These are phyloP conservation scores for Upupa epops DNA, from an alignment of 2,113 vertebrate genomes.

Conservation along the genomic window DNA sequence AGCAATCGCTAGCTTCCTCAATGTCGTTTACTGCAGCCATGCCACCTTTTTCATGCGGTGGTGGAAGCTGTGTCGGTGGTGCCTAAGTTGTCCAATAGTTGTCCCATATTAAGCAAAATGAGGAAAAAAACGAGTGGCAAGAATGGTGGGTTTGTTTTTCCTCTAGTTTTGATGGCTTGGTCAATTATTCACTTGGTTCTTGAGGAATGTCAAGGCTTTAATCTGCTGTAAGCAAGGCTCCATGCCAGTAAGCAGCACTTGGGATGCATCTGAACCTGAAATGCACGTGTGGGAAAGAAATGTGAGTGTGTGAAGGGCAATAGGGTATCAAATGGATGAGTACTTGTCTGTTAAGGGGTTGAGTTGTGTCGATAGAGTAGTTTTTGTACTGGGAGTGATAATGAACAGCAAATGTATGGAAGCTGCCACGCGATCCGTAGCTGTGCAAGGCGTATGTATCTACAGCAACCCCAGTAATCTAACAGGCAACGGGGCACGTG, in stretches of 20 bases:
- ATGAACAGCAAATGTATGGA: not conserved
- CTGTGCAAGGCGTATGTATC: not conserved
- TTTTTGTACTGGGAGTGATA: not conserved
- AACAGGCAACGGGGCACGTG: too few relatives aligned
- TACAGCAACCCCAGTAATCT: not conserved
- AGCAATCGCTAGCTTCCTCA: not conserved
- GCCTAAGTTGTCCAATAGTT: not conserved
- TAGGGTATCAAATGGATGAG: not conserved
- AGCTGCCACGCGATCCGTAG: not conserved
- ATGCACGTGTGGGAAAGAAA: not conserved
- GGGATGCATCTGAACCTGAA: not conserved
- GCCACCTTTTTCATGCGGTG: not conserved
- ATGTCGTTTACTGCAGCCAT: not conserved
- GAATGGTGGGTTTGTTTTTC: not conserved
- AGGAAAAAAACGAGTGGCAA: not conserved
- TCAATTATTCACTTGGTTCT: not conserved
- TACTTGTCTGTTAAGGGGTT: not conserved
- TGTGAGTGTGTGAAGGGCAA: not conserved
- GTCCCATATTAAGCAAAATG: not conserved
- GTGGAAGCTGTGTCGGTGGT: not conserved
- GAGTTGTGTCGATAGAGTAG: not conserved
- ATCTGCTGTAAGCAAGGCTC: not conserved
- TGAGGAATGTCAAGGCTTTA: not conserved
- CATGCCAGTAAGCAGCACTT: not conserved
- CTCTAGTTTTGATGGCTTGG: not conserved